Evolutionary conservation across 2,888 invertebrate species (phyloP).

Genomic region (Exephanes ischioxanthus): DNA sequence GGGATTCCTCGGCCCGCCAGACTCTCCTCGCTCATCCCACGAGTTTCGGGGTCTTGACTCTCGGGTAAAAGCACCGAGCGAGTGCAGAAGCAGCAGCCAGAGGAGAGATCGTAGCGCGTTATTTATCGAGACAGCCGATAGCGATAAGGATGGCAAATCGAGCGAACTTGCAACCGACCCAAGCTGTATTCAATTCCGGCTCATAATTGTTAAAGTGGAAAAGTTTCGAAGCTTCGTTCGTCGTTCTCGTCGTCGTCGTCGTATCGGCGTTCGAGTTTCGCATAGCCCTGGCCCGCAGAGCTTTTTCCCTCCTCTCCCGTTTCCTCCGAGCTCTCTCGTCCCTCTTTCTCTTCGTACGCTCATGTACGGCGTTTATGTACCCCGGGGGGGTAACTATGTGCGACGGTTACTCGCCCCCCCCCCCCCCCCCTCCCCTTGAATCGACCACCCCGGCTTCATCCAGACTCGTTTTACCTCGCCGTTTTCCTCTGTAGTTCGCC

Average conservation of each 20-base stretch:
- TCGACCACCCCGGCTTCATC: slow-evolving; percentile 6
- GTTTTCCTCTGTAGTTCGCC: background rate
- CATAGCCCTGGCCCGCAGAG: slow-evolving; percentile 31
- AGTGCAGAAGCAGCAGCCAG: slow-evolving; percentile 42
- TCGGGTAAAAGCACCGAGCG: slow-evolving; percentile 49
- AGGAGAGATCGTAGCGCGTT: slow-evolving; percentile 75
- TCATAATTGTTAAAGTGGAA: slow-evolving; percentile 83
- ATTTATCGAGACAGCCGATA: slow-evolving; percentile 79
- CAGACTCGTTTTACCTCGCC: slow-evolving; percentile 31
- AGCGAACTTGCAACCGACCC: slow-evolving; percentile 78
- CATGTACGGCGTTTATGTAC: slow-evolving; percentile 61
- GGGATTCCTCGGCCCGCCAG: slow-evolving; percentile 11
- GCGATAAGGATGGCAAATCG: slow-evolving; percentile 81
- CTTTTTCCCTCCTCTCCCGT: slow-evolving; percentile 41
- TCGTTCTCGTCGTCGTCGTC: slow-evolving; percentile 62
- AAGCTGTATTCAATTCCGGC: slow-evolving; percentile 82
- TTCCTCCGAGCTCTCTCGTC: background rate
- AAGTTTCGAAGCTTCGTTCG: slow-evolving; percentile 77
- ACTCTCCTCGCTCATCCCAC: slow-evolving; percentile 35
- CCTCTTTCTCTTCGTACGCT: slow-evolving; percentile 19
- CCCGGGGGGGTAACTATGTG: slow-evolving; percentile 49
- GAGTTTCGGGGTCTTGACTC: slow-evolving; percentile 1
- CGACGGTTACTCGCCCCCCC: slow-evolving; percentile 26
- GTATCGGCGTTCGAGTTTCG: slow-evolving; percentile 52
- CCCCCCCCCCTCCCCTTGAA: background rate